phyloP scores from a whole-genome alignment of 2,113 vertebrate species.

The Pollimyrus isidori region DNA sequence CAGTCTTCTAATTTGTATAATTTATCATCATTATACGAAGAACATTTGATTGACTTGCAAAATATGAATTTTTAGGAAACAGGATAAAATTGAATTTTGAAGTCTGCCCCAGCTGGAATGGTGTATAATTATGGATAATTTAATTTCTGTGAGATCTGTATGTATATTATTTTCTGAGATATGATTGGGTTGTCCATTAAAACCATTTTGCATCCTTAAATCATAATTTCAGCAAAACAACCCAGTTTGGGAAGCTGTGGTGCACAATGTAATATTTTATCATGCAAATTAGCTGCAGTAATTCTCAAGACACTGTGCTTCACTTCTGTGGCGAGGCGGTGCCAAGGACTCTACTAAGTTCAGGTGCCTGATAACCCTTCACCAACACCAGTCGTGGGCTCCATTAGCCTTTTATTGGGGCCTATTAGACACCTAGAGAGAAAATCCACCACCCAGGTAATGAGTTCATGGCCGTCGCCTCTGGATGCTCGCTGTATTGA shows the following conservation, averaged over 20 bases:
- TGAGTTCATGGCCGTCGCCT: neutral
- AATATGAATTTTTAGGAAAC: neutral
- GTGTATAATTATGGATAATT: neutral
- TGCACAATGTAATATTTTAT: neutral
- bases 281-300: neutral
- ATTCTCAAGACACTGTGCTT: neutral
- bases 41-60: constrained; percentile 1
- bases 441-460: neutral
- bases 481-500: neutral
- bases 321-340: neutral
- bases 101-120: neutral
- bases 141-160: neutral
- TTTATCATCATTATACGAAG: neutral
- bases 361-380: neutral
- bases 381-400: neutral
- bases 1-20: neutral
- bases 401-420: neutral
- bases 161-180: neutral
- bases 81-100: neutral
- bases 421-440: neutral
- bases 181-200: neutral
- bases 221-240: neutral
- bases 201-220: neutral
- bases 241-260: neutral
- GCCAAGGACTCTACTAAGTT: neutral